phyloP scores from a whole-genome alignment of 2,113 vertebrate species.

The Rhabdomys dilectus region DNA sequence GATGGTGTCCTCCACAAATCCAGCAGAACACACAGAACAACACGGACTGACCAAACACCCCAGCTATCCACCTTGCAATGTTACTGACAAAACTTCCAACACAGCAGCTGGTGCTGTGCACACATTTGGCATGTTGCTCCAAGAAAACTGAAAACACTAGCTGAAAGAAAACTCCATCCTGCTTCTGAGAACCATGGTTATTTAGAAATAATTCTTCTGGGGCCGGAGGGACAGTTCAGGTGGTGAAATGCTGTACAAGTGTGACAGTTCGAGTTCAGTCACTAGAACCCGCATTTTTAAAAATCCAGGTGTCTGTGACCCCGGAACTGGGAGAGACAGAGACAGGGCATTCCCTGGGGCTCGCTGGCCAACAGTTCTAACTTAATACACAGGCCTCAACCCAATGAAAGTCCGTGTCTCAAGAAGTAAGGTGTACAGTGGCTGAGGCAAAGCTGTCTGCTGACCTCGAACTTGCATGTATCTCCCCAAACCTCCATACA shows the following conservation, averaged over 20 bases:
- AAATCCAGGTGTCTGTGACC: neutral
- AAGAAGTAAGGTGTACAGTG: neutral
- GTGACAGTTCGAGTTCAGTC: neutral
- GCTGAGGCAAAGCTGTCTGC: neutral
- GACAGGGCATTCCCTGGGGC: neutral
- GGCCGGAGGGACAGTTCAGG: no score
- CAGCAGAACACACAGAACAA: neutral
- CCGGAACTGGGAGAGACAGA: neutral
- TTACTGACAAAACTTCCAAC: no score
- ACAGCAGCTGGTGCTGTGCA: neutral
- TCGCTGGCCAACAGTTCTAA: neutral
- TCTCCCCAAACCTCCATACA: no score
- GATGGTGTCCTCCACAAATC: neutral
- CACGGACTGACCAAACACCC: fast-evolving
- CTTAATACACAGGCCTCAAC: neutral
- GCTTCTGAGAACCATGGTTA: neutral
- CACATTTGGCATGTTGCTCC: neutral
- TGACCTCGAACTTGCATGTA: neutral
- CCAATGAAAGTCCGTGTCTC: neutral
- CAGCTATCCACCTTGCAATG: neutral
- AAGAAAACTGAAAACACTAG: neutral
- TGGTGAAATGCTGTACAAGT: neutral
- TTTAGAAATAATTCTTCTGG: neutral
- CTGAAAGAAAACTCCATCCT: neutral
- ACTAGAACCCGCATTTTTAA: neutral